Percentiles rank a stretch among this genome's conserved stretches.
Conservation (phyloP, 1,140 invertebrate genomes). For the Solen grandis region DNA sequence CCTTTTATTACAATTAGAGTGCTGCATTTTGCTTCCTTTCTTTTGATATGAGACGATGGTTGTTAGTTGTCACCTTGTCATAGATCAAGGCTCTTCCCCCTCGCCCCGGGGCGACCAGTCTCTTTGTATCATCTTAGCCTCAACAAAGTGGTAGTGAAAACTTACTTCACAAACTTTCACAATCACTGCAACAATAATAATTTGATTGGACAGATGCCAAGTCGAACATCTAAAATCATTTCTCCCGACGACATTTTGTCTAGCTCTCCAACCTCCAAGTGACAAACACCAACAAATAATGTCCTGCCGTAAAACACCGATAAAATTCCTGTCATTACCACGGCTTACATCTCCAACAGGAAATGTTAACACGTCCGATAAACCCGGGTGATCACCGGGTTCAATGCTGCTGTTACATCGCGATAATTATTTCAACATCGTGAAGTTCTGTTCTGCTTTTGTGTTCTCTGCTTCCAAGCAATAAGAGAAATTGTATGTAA, state of each 20-base stretch:
- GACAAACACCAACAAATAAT: slow-evolving; percentile 47
- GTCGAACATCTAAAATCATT: slow-evolving; percentile 47
- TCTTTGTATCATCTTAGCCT: too few species aligned
- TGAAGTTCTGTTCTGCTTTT: slow-evolving; percentile 3
- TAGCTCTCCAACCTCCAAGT: slow-evolving; percentile 31
- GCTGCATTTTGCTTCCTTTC: too few species aligned
- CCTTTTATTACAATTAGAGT: too few species aligned
- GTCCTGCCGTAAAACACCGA: slow-evolving; percentile 28
- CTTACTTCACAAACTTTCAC: too few species aligned
- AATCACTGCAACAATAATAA: too few species aligned
- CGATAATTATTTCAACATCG: slow-evolving; percentile 29
- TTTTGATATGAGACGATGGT: too few species aligned
- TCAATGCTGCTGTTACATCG: slow-evolving; percentile 29
- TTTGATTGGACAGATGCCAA: too few species aligned
- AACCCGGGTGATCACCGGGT: slow-evolving; percentile 7
- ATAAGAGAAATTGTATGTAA: slow-evolving; percentile 22
- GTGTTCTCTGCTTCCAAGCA: slow-evolving; percentile 12
- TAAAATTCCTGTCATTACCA: slow-evolving; percentile 25
- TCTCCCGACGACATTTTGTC: slow-evolving; percentile 45
- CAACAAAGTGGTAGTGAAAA: too few species aligned
- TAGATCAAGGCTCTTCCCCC: too few species aligned
- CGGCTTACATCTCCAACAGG: slow-evolving; percentile 39
- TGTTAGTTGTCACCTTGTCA: too few species aligned
- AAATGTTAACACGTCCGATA: slow-evolving; percentile 55
- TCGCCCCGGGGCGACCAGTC: too few species aligned